phyloP scores from a whole-genome alignment of 1,140 invertebrate species.

The Eueides isabella region DNA sequence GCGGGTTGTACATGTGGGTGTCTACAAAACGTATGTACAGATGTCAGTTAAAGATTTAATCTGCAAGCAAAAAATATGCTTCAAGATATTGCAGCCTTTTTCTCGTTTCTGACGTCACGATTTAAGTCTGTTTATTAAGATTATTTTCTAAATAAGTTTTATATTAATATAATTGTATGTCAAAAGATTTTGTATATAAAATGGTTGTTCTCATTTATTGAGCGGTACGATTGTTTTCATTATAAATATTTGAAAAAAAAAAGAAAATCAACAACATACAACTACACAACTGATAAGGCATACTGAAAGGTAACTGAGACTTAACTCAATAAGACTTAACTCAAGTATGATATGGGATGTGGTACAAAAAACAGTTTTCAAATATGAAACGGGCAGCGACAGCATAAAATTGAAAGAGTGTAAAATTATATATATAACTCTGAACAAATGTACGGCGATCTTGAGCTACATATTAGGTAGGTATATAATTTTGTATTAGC shows the following conservation, averaged over 20 bases:
- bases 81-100: conserved; percentile 20
- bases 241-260: neutral
- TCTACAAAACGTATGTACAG: conserved; percentile 29
- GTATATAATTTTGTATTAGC: conserved; percentile 12
- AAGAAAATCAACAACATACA: neutral
- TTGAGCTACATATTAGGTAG: conserved; percentile 29
- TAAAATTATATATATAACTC: neutral
- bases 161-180: neutral
- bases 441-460: neutral
- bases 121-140: neutral
- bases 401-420: neutral
- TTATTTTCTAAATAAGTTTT: neutral
- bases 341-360: no score
- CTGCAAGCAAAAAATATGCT: conserved; percentile 28
- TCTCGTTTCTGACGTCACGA: conserved; percentile 14
- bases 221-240: neutral
- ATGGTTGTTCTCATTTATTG: neutral
- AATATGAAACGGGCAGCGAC: neutral
- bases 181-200: neutral
- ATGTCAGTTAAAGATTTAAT: conserved; percentile 36
- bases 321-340: neutral
- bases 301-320: neutral
- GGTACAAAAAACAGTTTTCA: no score
- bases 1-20: conserved; percentile 27
- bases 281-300: no score